Conservation (phyloP, 1,140 invertebrate species). For the Hyphantria cunea region DNA sequence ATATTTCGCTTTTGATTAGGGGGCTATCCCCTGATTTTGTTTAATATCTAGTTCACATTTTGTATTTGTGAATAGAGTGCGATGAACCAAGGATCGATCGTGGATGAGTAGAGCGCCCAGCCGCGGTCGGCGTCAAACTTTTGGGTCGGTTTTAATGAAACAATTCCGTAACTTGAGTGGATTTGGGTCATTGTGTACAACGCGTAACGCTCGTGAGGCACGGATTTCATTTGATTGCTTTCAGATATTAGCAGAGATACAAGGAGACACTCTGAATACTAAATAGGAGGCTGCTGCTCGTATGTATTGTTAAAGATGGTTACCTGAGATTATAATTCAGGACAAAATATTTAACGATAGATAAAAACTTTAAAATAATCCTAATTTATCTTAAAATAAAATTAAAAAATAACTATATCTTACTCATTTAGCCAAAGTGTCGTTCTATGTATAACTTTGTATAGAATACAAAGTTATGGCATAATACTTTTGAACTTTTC, state of each 20-base stretch:
- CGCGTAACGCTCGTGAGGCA: slow-evolving; percentile 37
- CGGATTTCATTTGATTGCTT: slow-evolving; percentile 35
- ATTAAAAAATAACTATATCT: too few relatives aligned
- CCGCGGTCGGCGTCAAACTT: slow-evolving; percentile 53
- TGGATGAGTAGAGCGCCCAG: slow-evolving; percentile 36
- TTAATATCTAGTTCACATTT: slow-evolving; percentile 36
- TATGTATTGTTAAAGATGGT: slow-evolving; percentile 9
- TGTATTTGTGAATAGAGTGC: slow-evolving; percentile 43
- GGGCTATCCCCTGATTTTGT: slow-evolving; percentile 41
- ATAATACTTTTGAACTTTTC: neutral
- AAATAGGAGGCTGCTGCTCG: slow-evolving; percentile 6
- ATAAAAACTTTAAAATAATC: neutral
- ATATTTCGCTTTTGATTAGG: slow-evolving; percentile 55
- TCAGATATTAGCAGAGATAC: slow-evolving; percentile 30
- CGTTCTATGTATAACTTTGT: too few relatives aligned
- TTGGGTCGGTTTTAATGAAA: slow-evolving; percentile 66
- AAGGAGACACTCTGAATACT: slow-evolving; percentile 27
- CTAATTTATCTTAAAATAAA: too few relatives aligned
- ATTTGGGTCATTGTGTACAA: slow-evolving; percentile 60
- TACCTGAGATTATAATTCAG: neutral
- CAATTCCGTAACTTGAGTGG: slow-evolving; percentile 54
- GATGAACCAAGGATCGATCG: slow-evolving; percentile 60
- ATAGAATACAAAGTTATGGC: too few relatives aligned
- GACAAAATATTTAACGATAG: neutral
- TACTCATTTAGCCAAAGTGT: too few relatives aligned